phyloP scores from a whole-genome alignment of 2,888 invertebrate genomes.

The Xanthorhoe spadicearia region DNA sequence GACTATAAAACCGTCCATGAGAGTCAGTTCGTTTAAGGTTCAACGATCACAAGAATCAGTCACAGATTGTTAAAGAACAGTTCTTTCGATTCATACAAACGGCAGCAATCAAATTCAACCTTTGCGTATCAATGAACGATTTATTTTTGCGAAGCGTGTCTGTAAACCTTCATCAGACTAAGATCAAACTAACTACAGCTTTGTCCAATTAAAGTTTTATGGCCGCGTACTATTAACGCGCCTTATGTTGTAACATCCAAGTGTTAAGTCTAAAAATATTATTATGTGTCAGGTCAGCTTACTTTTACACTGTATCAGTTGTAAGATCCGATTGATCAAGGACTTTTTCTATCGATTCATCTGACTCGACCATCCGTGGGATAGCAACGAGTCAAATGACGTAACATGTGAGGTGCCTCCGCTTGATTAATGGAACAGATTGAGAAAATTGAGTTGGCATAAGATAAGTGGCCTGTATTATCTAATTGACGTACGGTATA shows the following conservation, averaged over 20 bases:
- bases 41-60: conserved; percentile 64
- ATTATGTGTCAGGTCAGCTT: conserved; percentile 21
- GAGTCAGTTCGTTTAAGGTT: conserved; percentile 61
- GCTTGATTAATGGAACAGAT: conserved; percentile 78
- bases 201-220: too few species aligned
- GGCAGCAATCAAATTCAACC: not conserved
- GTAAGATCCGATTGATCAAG: conserved; percentile 50
- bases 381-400: conserved; percentile 59
- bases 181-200: not conserved
- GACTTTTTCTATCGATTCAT: conserved; percentile 61
- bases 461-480: conserved; percentile 65
- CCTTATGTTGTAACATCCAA: not conserved
- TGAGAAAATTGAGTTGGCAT: conserved; percentile 69
- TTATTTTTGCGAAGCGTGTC: not conserved
- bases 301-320: conserved; percentile 11
- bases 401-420: conserved; percentile 56
- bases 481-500: conserved; percentile 58
- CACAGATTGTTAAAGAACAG: conserved; percentile 38
- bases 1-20: conserved; percentile 56
- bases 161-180: not conserved
- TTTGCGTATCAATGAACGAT: conserved; percentile 2
- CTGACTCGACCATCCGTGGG: conserved; percentile 65
- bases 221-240: not conserved
- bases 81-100: conserved; percentile 25
- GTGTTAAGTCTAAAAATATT: not conserved